Evolutionary conservation across 2,888 invertebrate species (phyloP).

Genomic region (Coelogynopora nodosa): DNA sequence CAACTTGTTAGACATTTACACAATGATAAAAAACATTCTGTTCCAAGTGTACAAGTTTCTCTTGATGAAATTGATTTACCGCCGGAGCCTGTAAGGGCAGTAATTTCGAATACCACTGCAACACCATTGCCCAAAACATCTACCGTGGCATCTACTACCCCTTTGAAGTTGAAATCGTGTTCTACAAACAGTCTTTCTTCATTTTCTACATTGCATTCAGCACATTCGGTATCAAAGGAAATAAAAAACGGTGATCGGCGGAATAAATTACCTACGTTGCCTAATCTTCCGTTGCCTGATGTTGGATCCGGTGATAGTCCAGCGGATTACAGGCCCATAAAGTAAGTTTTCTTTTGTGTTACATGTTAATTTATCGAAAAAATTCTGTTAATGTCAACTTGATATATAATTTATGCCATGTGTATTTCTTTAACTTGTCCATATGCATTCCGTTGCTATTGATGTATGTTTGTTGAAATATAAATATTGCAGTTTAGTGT

Average conservation of each 20-base stretch:
- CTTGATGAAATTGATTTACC: constrained; percentile 41
- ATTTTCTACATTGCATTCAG: background rate
- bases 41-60: background rate
- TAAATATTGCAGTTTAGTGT: too few species aligned
- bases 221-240: background rate
- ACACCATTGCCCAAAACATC: background rate
- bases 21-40: background rate
- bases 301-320: background rate
- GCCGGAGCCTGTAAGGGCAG: constrained; percentile 14
- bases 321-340: background rate
- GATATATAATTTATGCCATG: too few species aligned
- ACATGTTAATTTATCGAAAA: background rate
- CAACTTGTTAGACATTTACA: background rate
- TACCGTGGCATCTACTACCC: background rate
- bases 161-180: background rate
- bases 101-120: background rate
- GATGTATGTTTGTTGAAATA: too few species aligned
- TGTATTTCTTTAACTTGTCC: too few species aligned
- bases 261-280: constrained; percentile 9
- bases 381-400: too few species aligned
- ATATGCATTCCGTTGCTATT: background rate
- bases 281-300: constrained; percentile 24
- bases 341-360: background rate
- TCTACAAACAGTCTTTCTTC: background rate
- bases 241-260: background rate